Evolutionary conservation across 2,888 invertebrate species (phyloP), one percentile per base, ranked within the genome.

Genomic region (Epistrophe grossulariae): DNA sequence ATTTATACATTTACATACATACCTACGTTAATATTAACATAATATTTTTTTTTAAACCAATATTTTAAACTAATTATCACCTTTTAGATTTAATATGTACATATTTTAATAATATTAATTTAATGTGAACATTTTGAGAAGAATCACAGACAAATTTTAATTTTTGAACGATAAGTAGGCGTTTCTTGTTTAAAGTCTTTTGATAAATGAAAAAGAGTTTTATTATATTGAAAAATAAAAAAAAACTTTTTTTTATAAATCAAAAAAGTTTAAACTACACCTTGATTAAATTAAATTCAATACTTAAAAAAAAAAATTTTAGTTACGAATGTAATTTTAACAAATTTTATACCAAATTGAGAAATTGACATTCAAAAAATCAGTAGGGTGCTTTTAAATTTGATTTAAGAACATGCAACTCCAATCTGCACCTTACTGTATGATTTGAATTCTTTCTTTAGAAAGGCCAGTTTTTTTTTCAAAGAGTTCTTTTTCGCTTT

Each of bases 141-240:
- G n/a, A 68, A 68, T 68, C 68, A 68, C 68, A 68, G 68, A 68
- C 10, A 68, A 35, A 13, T 48, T 31, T 31, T 31, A 19, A 8
- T 31, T 31, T 28, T 66, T 31, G 0, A 31, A n/a, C n/a, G 10
- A 31, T 10, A 43, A n/a, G 24, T 9, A 13, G 15, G 19, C 19
- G 11, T 50, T 15, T 35, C 17, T 17, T 8, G 4, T 62, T 17
- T n/a, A 50, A 68, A 68, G 68, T 68, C 68, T 68, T 68, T 68
- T 68, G 68, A 68, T 35, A 38, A 50, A 68, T 68, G 19, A 68
- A 68, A 66, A 68, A 5, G 0, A 15, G 5, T n/a, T 19, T 31
- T n/a, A 64, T 64, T 48, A 13, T 11, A 17, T 17, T n/a, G 31
- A 15, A 9, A 45, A 66, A 66, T 28, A 35, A 8, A 35, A 35